Conservation (phyloP, 2,888 invertebrate species). For the Agrochola lychnidis region DNA sequence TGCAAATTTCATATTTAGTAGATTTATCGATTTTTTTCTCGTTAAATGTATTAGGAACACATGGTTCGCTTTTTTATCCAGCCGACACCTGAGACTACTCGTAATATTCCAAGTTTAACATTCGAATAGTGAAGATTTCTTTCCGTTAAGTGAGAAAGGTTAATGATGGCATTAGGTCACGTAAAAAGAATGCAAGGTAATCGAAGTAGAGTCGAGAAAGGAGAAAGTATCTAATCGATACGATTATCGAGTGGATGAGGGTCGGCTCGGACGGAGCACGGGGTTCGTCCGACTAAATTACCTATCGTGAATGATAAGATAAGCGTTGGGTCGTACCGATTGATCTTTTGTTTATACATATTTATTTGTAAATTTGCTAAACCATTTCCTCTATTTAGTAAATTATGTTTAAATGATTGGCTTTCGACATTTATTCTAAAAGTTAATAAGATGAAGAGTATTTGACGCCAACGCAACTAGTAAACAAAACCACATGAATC, state of each 20-base stretch:
- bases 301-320: slow-evolving; percentile 76
- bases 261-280: slow-evolving; percentile 74
- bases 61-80: slow-evolving; percentile 55
- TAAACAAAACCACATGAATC: slow-evolving; percentile 55
- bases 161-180: slow-evolving; percentile 65
- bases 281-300: slow-evolving; percentile 78
- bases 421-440: slow-evolving; percentile 20
- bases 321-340: slow-evolving; percentile 68
- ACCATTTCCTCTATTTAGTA: slow-evolving; percentile 8
- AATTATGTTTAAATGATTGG: slow-evolving; percentile 20
- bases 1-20: slow-evolving; percentile 72
- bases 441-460: slow-evolving; percentile 31
- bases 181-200: slow-evolving; percentile 68
- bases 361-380: slow-evolving; percentile 47
- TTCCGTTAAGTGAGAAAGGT: slow-evolving; percentile 50
- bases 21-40: slow-evolving; percentile 70
- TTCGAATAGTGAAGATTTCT: slow-evolving; percentile 44
- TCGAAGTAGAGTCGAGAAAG: slow-evolving; percentile 68
- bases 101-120: slow-evolving; percentile 28
- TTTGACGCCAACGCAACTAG: slow-evolving; percentile 54
- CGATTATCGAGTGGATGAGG: slow-evolving; percentile 81
- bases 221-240: slow-evolving; percentile 82
- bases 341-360: slow-evolving; percentile 68
- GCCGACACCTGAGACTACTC: slow-evolving; percentile 47
- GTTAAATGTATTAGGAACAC: slow-evolving; percentile 57